These are phyloP conservation scores for Melanotaenia nigrans DNA, from an alignment of 2,797 vertebrate species.

Conservation along the genomic window DNA sequence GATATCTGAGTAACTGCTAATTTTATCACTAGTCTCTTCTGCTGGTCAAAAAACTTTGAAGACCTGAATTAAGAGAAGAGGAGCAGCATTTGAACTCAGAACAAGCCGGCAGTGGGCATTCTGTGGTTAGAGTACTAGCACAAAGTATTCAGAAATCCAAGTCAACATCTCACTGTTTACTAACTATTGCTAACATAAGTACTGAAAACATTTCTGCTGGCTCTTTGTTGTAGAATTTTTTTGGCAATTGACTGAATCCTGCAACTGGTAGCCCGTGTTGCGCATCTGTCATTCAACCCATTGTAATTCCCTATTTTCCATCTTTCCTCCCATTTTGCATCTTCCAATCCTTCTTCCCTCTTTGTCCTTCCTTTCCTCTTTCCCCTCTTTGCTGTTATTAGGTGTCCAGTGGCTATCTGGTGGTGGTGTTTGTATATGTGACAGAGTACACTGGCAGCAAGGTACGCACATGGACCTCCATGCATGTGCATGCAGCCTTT, in stretches of 20 bases:
- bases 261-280: background rate
- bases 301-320: background rate
- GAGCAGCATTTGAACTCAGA: background rate
- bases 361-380: background rate
- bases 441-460: slow-evolving; percentile 93
- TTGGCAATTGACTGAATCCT: background rate
- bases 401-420: slow-evolving; percentile 93
- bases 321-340: background rate
- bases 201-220: background rate
- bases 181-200: background rate
- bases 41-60: slow-evolving; percentile 2
- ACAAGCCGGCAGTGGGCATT: background rate
- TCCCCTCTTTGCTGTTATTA: slow-evolving; percentile 53
- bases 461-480: slow-evolving; percentile 93
- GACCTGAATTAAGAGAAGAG: slow-evolving; percentile 5
- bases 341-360: background rate
- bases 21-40: background rate
- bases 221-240: background rate
- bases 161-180: background rate
- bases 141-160: background rate
- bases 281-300: background rate
- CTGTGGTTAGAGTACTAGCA: background rate
- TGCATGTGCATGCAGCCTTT: slow-evolving; percentile 94
- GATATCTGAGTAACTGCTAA: background rate
- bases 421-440: slow-evolving; percentile 95